Base-by-base conservation (phyloP, 2,888 invertebrate genomes). In the Polydrusus tereticollis region DNA sequence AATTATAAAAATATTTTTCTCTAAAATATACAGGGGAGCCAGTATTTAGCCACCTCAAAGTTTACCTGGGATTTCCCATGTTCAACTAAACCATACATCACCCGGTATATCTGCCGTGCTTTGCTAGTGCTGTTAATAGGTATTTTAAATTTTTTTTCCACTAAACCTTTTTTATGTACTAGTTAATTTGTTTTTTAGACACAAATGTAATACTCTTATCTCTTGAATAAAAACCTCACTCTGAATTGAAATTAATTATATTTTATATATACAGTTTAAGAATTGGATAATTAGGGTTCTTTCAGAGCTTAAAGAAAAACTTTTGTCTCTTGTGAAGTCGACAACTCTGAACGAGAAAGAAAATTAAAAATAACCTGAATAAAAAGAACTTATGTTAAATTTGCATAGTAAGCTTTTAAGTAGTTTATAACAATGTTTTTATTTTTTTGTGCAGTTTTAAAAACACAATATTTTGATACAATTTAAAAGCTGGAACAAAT, bases 281-380 rank as follows among this genome's bases (percentile, higher is more conserved):
- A 50, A 50, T 50, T 6, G 14, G 14, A n/a, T 29, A 55, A 55
- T 29, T 55, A 55, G n/a, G 29, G 16, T 16, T 18, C 16, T 55
- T 55, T 55, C 23, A 23, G 8, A 3, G 52, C 14, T 29, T 26
- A 29, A 55, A 55, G 10, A 29, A 55, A 55, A 55, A 29, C 52
- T 29, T 55, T 14, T 55, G 10, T 55, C n/a, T 29, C 29, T 55
- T 55, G 16, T 55, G 16, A 55, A 16, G 52, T 55, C 29, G 52
- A 55, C 29, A 16, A 8, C 18, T 16, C 29, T 55, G 21, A 55
- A 55, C 29, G 29, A 29, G 18, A 12, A 55, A 55, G 29, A 55
- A 55, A 55, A 55, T 55, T 33, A 29, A 29, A 55, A 55, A 55
- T 26, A 55, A 29, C 29, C 16, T 29, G 29, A 55, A 16, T 29